phyloP scores from a whole-genome alignment of 2,113 vertebrate genomes.

The Piprites chloris region DNA sequence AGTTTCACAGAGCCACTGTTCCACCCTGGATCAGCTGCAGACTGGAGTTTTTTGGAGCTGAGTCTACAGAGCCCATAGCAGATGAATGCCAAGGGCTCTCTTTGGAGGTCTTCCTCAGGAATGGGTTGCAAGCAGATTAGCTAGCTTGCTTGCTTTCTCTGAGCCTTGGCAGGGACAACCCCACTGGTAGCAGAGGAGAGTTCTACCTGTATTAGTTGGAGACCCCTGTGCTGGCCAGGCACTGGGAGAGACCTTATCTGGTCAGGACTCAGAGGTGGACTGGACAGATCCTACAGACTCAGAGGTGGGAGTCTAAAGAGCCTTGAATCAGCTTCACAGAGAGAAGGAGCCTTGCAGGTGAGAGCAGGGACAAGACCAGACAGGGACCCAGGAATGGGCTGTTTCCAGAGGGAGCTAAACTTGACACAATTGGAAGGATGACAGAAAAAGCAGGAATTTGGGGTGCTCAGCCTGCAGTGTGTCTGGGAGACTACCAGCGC shows the following conservation, averaged over 20 bases:
- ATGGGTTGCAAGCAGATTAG: background rate
- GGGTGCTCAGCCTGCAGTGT: background rate
- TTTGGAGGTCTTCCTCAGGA: background rate
- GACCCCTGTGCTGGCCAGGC: background rate
- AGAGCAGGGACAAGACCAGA: background rate
- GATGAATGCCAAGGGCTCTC: background rate
- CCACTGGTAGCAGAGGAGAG: background rate
- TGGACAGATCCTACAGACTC: background rate
- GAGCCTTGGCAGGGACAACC: background rate
- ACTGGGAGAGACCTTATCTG: background rate
- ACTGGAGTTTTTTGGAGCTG: background rate
- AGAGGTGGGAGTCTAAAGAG: background rate
- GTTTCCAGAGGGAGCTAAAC: background rate
- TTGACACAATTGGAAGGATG: background rate
- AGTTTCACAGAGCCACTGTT: background rate
- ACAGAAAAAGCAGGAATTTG: background rate
- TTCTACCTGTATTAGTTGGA: background rate
- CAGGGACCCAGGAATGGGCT: accelerated
- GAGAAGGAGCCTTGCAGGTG: accelerated
- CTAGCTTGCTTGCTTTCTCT: background rate
- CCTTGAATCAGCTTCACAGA: background rate
- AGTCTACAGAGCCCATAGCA: background rate
- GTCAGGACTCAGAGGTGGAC: background rate
- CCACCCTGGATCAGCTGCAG: background rate
- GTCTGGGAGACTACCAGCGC: background rate